These are phyloP conservation scores for Gorsachius magnificus DNA, from an alignment of 2,797 vertebrate species.

Conservation along the genomic window DNA sequence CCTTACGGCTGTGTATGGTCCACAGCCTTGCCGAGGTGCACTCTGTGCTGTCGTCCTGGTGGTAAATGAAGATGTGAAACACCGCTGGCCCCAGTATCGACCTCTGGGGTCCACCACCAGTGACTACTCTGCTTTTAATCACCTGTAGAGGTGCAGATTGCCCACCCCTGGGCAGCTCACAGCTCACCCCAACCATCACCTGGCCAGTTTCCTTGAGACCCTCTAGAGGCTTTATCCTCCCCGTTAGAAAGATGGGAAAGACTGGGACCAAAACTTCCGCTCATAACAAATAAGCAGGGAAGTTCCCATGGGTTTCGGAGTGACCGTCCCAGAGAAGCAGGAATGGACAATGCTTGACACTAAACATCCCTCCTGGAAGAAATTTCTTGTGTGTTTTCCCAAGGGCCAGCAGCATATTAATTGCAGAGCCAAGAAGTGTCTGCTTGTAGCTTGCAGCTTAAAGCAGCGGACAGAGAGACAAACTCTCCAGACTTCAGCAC, in stretches of 20 bases:
- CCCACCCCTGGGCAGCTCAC: background rate
- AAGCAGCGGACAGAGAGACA: conserved; percentile 5
- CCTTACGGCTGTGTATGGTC: background rate
- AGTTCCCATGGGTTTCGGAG: background rate
- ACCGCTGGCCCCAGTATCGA: fast-evolving
- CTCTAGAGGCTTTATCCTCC: background rate
- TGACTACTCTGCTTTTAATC: background rate
- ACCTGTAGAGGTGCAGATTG: background rate
- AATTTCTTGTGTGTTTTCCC: background rate
- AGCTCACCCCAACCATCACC: no score
- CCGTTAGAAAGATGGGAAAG: fast-evolving
- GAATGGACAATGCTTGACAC: background rate
- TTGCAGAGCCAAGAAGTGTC: background rate
- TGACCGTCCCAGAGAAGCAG: background rate
- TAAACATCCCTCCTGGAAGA: background rate
- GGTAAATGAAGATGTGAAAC: background rate
- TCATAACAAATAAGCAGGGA: background rate
- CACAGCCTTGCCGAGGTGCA: background rate
- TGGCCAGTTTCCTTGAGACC: background rate
- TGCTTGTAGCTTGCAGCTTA: background rate
- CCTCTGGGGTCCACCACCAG: background rate
- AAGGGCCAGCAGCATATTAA: background rate
- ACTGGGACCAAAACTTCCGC: background rate
- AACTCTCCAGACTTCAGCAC: conserved; percentile 8
- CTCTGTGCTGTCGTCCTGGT: background rate